These are phyloP conservation scores for Yoshiicerus persimilis DNA, from an alignment of 1,140 invertebrate species.

Conservation along the genomic window DNA sequence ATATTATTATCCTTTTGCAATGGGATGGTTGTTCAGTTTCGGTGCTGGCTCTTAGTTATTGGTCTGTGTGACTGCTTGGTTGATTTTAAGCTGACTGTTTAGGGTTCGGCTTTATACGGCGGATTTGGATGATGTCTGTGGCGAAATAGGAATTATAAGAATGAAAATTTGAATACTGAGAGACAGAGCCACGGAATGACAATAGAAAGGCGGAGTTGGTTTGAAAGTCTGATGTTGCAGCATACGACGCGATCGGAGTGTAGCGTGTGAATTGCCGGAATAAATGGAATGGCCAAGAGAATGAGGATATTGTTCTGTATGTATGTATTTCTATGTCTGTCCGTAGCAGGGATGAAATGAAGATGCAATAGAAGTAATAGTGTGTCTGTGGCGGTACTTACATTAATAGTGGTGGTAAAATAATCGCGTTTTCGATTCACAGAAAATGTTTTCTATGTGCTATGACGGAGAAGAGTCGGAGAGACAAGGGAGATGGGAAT, in stretches of 20 bases:
- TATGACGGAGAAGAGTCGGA: background rate
- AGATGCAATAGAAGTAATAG: background rate
- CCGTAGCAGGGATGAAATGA: background rate
- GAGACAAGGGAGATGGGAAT: background rate
- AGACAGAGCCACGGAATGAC: background rate
- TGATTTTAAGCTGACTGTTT: background rate
- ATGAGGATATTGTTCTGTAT: background rate
- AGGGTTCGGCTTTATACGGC: background rate
- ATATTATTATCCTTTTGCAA: background rate
- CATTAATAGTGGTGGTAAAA: background rate
- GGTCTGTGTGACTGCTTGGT: background rate
- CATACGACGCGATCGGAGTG: background rate
- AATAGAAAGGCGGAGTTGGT: constrained; percentile 6
- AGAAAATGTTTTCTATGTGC: background rate
- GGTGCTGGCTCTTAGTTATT: background rate
- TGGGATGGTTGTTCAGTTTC: background rate
- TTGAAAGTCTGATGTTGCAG: background rate
- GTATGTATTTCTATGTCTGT: background rate
- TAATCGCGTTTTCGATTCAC: background rate
- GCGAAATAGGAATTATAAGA: background rate
- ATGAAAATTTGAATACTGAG: background rate
- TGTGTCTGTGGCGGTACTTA: background rate
- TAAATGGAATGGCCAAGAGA: background rate
- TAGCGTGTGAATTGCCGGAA: background rate
- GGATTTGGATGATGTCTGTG: background rate